Base-by-base conservation (phyloP, 2,113 vertebrate species). In the Sphaerodactylus townsendi region DNA sequence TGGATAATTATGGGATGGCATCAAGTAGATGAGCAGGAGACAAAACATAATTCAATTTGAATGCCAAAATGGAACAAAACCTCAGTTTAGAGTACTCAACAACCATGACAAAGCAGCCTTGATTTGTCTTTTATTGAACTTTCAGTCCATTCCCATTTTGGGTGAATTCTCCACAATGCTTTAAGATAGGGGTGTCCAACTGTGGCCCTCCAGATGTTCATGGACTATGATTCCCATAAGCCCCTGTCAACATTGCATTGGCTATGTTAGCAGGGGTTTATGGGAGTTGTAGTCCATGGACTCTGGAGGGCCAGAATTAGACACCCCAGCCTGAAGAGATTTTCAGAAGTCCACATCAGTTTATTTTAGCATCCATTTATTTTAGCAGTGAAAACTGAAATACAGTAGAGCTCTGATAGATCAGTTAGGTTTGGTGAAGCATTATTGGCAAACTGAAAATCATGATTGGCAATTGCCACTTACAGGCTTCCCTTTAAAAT, bases 401-500 rank as follows among this genome's bases (percentile, higher is more conserved):
- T 86, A 80, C 17, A 62, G 3, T 41, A 56, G 65, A 86, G 73
- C 80, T 50, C 9, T 64, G 33, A 48, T 75, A 89, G 74, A 10
- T 23, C 71, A 90, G 68, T 35, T 39, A 19, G 3, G 41, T 14
- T 14, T n/a, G 73, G 68, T 25, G 81, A 84, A 80, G 50, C 23
- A 69, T 46, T 73, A 85, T 82, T 77, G 81, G n/a, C 70, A 89
- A 86, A 8, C 21, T 62, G 59, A 25, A 23, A 62, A 62, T 75
- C 65, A 35, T 89, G 83, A 10, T 1, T 37, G 73, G 56, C 83
- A 68, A 64, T 39, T 50, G 81, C n/a, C 28, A 90, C 66, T 44
- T 83, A 81, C 46, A 41, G 10, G 33, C 28, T 68, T 93, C 48
- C 90, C 91, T 85, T 83, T 64, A 88, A 90, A 88, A 87, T 1